Conservation (phyloP, 2,888 invertebrate genomes). For the Melieria picta region DNA sequence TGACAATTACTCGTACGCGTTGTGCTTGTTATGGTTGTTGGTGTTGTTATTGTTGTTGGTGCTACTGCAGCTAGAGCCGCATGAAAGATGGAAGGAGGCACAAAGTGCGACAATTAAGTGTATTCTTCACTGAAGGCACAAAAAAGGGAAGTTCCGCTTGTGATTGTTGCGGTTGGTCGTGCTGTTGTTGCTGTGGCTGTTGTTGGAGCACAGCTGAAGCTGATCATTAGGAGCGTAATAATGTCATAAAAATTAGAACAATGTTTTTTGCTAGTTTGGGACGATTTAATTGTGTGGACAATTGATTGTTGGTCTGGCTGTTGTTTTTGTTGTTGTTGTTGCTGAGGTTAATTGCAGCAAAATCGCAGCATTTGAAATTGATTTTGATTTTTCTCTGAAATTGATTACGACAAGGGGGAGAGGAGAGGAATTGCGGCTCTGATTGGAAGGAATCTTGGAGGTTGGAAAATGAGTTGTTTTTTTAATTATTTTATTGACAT, state of each 20-base stretch:
- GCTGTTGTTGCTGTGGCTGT: too few relatives aligned
- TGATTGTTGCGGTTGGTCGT: too few relatives aligned
- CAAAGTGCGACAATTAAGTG: conserved; percentile 28
- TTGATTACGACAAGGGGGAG: too few relatives aligned
- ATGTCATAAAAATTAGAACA: conserved; percentile 27
- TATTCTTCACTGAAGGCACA: conserved; percentile 5
- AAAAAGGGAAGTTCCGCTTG: not conserved
- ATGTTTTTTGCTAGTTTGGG: not conserved
- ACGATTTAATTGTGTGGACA: not conserved
- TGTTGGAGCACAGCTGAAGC: conserved; percentile 1
- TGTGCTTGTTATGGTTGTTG: not conserved
- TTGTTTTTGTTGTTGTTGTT: too few relatives aligned
- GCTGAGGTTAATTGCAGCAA: too few relatives aligned
- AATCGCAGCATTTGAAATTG: too few relatives aligned
- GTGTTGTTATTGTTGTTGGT: conserved; percentile 6
- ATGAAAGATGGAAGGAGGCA: not conserved
- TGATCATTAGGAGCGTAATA: conserved; percentile 28
- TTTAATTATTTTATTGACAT: too few relatives aligned
- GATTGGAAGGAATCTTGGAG: too few relatives aligned
- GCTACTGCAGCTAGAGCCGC: conserved; percentile 1
- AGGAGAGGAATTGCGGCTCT: too few relatives aligned
- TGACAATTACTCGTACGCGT: too few relatives aligned
- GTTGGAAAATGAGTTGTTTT: too few relatives aligned
- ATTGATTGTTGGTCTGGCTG: not conserved
- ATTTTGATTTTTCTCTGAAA: too few relatives aligned